phyloP scores from a whole-genome alignment of 1,140 invertebrate genomes.

The Agrilus planipennis region DNA sequence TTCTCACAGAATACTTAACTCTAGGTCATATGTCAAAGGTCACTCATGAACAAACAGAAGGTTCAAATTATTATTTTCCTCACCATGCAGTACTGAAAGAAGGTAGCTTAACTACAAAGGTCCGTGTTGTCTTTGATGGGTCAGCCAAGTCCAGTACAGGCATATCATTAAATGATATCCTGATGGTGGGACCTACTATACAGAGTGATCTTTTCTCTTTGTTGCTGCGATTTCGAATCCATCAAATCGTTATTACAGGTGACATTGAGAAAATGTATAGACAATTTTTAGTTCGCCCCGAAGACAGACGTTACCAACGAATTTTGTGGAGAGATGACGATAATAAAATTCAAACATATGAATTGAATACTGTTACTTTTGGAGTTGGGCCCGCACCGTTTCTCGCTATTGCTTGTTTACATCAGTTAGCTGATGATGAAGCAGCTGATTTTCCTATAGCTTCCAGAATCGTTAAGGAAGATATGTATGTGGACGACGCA shows the following conservation, averaged over 20 bases:
- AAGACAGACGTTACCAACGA: conserved; percentile 20
- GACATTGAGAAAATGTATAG: conserved; percentile 24
- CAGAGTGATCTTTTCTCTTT: conserved; percentile 29
- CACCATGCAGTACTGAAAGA: conserved; percentile 24
- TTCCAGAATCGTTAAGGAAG: neutral
- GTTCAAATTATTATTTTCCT: conserved; percentile 26
- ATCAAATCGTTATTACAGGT: neutral
- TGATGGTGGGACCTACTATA: conserved; percentile 29
- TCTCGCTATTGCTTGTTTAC: too few species aligned
- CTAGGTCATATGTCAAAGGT: conserved; percentile 25
- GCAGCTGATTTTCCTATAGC: neutral
- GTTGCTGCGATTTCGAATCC: conserved; percentile 25
- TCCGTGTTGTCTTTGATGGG: conserved; percentile 18
- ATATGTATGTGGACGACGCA: conserved; percentile 5
- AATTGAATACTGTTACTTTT: too few species aligned
- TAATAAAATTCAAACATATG: too few species aligned
- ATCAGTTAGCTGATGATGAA: conserved; percentile 4
- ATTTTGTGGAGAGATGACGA: conserved; percentile 26
- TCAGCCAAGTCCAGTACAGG: conserved; percentile 21
- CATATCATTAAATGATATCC: conserved; percentile 29
- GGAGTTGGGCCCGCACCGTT: too few species aligned
- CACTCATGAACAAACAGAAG: too few species aligned
- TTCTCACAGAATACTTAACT: conserved; percentile 29
- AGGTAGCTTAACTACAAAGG: conserved; percentile 16
- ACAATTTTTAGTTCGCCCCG: conserved; percentile 19